Evolutionary conservation across 92 coral and sea anemone genomes (phyloP).

Genomic region (Palythoa grandis): DNA sequence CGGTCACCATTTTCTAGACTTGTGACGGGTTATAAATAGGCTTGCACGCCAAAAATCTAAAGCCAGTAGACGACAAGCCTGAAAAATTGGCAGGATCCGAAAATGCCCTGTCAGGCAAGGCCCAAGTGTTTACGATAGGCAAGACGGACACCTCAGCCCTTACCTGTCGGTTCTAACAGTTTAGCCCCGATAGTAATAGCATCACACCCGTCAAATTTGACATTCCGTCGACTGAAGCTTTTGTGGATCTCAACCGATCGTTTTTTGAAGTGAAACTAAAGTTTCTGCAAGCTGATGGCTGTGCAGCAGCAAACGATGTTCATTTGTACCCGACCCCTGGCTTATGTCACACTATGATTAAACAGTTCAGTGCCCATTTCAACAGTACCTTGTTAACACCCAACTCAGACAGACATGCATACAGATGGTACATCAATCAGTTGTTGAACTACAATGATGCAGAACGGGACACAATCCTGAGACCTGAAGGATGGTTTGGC

Average conservation of each 20-base stretch:
- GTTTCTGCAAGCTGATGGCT: neutral
- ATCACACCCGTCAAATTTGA: constrained; percentile 2
- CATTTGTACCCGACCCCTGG: constrained; percentile 5
- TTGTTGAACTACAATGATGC: neutral
- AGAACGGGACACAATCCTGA: neutral
- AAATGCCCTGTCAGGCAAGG: neutral
- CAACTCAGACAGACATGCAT: neutral
- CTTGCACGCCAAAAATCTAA: neutral
- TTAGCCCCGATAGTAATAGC: neutral
- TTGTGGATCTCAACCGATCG: neutral
- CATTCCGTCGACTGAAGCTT: neutral
- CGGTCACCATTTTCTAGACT: neutral
- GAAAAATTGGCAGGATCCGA: neutral
- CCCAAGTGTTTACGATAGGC: constrained; percentile 8
- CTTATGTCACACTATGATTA: neutral
- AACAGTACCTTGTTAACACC: constrained; percentile 11
- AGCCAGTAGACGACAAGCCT: neutral
- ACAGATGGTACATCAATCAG: neutral
- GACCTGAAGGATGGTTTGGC: neutral
- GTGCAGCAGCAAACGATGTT: neutral
- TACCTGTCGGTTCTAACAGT: neutral
- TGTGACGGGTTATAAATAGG: neutral
- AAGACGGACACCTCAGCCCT: neutral
- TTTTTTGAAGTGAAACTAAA: neutral
- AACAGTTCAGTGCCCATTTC: neutral